phyloP scores from a whole-genome alignment of 2,888 invertebrate genomes.

The Drosophila prolongata region DNA sequence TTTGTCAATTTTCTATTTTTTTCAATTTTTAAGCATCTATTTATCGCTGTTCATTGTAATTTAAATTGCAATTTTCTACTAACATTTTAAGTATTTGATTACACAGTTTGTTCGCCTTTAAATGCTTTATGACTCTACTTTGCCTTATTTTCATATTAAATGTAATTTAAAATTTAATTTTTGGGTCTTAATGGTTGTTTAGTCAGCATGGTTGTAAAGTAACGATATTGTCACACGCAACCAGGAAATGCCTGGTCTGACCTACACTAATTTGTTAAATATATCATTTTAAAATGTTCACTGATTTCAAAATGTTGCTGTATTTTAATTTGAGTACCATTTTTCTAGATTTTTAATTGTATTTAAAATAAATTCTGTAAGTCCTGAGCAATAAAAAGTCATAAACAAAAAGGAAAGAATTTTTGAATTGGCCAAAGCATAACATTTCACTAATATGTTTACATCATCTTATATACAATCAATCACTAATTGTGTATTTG shows the following conservation, averaged over 20 bases:
- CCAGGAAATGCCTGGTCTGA: conserved; percentile 22
- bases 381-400: too few species aligned
- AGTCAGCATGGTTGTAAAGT: conserved; percentile 7
- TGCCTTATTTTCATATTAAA: conserved; percentile 4
- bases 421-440: too few species aligned
- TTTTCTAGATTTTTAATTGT: too few species aligned
- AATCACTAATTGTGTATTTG: background rate
- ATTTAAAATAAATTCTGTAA: too few species aligned
- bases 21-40: background rate
- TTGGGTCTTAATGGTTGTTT: conserved; percentile 22
- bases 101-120: background rate
- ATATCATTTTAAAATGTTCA: conserved; percentile 2
- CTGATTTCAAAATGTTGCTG: background rate
- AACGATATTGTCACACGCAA: conserved; percentile 25
- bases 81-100: background rate
- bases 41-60: background rate
- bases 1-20: background rate
- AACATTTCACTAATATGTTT: too few species aligned
- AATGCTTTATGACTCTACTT: background rate
- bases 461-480: background rate
- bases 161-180: conserved; percentile 13
- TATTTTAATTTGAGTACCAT: background rate
- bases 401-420: too few species aligned
- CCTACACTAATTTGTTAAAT: conserved; percentile 13
- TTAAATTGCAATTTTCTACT: background rate